Conservation (phyloP, 2,888 invertebrate species). For the Polia nebulosa region DNA sequence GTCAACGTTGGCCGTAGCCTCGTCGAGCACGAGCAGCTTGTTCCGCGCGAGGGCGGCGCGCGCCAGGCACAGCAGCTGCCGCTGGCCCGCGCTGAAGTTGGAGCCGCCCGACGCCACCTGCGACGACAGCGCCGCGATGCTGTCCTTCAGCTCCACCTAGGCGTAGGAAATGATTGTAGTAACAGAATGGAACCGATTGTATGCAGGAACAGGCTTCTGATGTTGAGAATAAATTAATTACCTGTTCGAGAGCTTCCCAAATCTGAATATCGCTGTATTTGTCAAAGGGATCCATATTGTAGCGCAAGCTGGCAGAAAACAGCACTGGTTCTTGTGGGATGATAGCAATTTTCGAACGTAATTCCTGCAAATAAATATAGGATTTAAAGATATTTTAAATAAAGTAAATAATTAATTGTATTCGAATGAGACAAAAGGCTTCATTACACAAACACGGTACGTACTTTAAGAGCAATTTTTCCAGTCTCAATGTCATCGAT, state of each 20-base stretch:
- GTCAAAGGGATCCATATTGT: constrained; percentile 92
- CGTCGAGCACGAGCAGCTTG: constrained; percentile 96
- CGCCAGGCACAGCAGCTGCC: constrained; percentile 97
- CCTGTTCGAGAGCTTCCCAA: constrained; percentile 92
- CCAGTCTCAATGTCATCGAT: constrained; percentile 95
- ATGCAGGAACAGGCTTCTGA: background rate
- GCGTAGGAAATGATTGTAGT: background rate
- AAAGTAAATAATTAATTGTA: background rate
- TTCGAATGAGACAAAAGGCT: background rate
- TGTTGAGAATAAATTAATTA: constrained; percentile 67
- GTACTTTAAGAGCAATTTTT: constrained; percentile 92
- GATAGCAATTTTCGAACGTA: constrained; percentile 92
- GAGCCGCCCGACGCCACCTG: constrained; percentile 94
- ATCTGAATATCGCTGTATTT: constrained; percentile 89
- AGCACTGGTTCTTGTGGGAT: constrained; percentile 92
- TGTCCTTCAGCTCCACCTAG: constrained; percentile 94
- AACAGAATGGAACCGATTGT: background rate
- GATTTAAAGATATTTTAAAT: background rate
- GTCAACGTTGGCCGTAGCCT: constrained; percentile 98
- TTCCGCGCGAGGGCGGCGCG: constrained; percentile 95
- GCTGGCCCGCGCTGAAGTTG: constrained; percentile 97
- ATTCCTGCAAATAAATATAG: constrained; percentile 86
- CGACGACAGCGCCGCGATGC: constrained; percentile 91
- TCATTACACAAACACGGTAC: background rate
- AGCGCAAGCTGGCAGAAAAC: constrained; percentile 91